Evolutionary conservation across 2,113 vertebrate genomes (phyloP).

Genomic region (Trinectes maculatus): DNA sequence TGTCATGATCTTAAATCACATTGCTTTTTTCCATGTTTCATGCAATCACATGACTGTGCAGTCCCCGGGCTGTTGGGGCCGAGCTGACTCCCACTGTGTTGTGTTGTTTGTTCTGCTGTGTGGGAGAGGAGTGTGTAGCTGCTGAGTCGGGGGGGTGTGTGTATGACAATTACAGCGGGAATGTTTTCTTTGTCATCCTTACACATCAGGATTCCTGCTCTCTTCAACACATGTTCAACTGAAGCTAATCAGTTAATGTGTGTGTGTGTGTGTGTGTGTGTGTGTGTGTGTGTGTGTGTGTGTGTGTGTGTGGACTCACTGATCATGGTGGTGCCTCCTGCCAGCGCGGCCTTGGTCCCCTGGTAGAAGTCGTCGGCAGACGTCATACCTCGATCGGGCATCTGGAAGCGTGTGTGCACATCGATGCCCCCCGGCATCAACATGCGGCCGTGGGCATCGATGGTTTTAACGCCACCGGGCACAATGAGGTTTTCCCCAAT

Average conservation of each 20-base stretch:
- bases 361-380: conserved; percentile 97
- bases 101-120: conserved; percentile 37
- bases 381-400: conserved; percentile 95
- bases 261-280: too few relatives aligned
- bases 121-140: conserved; percentile 11
- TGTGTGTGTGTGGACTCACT: too few relatives aligned
- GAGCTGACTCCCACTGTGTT: too few relatives aligned
- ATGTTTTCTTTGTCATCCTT: conserved; percentile 12
- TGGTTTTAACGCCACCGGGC: conserved; percentile 96
- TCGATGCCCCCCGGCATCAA: conserved; percentile 96
- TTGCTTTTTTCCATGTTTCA: not conserved
- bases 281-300: too few relatives aligned
- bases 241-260: too few relatives aligned
- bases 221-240: too few relatives aligned
- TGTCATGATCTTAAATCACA: not conserved
- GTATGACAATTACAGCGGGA: not conserved
- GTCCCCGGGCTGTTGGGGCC: too few relatives aligned
- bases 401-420: conserved; percentile 98
- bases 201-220: not conserved
- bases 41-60: not conserved
- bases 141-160: conserved; percentile 39
- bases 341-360: conserved; percentile 92
- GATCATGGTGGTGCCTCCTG: conserved; percentile 98
- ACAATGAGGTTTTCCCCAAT: conserved; percentile 99
- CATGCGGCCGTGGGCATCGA: conserved; percentile 96